phyloP scores from a whole-genome alignment of 2,888 invertebrate genomes.

The Limenitis camilla region DNA sequence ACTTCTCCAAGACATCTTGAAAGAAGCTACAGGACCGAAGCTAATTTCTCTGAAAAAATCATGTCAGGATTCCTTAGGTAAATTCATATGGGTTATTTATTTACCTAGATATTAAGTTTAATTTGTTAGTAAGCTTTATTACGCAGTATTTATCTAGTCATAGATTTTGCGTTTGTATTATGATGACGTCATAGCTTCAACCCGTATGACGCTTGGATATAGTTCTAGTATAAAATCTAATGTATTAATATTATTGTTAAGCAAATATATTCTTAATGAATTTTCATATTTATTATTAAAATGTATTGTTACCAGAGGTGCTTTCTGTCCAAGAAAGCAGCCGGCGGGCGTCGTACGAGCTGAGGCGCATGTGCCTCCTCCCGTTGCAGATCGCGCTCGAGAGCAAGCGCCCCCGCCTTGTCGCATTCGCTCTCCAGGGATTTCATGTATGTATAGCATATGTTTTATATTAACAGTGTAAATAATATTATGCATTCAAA shows the following conservation, averaged over 20 bases:
- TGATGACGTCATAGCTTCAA: too few species aligned
- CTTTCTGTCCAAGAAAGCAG: constrained; percentile 86
- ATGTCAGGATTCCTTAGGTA: constrained; percentile 91
- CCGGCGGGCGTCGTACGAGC: constrained; percentile 87
- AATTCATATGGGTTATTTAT: constrained; percentile 24
- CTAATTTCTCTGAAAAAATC: constrained; percentile 83
- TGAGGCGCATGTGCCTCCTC: constrained; percentile 87
- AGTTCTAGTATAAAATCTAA: too few species aligned
- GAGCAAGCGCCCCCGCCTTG: constrained; percentile 88
- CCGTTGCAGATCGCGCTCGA: constrained; percentile 91
- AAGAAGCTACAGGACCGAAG: constrained; percentile 88
- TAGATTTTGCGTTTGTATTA: too few species aligned
- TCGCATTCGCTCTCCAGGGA: constrained; percentile 87
- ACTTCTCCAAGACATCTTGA: constrained; percentile 86
- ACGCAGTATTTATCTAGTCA: too few species aligned
- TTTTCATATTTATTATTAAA: background rate
- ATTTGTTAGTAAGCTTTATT: too few species aligned
- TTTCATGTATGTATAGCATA: constrained; percentile 82
- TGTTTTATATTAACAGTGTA: background rate
- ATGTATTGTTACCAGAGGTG: constrained; percentile 74
- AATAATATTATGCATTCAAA: too few species aligned
- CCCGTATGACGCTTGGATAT: too few species aligned
- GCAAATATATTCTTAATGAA: too few species aligned
- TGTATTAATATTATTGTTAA: too few species aligned
- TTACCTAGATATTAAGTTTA: background rate